Evolutionary conservation across 2,113 vertebrate species (phyloP).

Genomic region (Callocephalon fimbriatum): DNA sequence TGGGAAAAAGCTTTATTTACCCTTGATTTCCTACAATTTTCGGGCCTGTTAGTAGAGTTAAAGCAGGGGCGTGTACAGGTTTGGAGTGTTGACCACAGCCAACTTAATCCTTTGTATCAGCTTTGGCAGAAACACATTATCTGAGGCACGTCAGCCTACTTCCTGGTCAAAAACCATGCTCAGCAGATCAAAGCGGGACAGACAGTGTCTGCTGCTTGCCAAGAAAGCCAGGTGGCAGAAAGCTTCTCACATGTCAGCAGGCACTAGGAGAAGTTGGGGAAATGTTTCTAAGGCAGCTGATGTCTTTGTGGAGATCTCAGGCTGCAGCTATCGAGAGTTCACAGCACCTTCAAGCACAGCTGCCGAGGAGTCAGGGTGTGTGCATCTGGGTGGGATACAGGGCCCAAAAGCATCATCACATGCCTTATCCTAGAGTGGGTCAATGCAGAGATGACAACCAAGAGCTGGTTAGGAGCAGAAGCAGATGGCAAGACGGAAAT

Average conservation of each 20-base stretch:
- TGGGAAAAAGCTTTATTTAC: background rate
- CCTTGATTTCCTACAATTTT: background rate
- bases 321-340: constrained; percentile 18
- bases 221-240: constrained; percentile 64
- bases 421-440: rapidly evolving
- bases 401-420: background rate
- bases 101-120: background rate
- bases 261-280: background rate
- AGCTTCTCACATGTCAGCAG: constrained; percentile 46
- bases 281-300: constrained; percentile 1
- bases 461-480: background rate
- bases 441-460: background rate
- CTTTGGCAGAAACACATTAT: constrained; percentile 3
- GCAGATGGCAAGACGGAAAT: background rate
- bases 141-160: background rate
- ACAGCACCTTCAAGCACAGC: background rate
- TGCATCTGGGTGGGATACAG: background rate
- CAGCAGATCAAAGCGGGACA: constrained; percentile 21
- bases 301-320: background rate
- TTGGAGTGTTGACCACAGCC: background rate
- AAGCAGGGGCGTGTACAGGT: background rate
- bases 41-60: background rate
- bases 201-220: background rate
- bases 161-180: background rate
- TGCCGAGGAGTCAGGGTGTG: background rate